Percentiles rank a stretch among this genome's conserved stretches.
Conservation (phyloP, 2,888 invertebrate genomes). For the Alloplasta piceator region DNA sequence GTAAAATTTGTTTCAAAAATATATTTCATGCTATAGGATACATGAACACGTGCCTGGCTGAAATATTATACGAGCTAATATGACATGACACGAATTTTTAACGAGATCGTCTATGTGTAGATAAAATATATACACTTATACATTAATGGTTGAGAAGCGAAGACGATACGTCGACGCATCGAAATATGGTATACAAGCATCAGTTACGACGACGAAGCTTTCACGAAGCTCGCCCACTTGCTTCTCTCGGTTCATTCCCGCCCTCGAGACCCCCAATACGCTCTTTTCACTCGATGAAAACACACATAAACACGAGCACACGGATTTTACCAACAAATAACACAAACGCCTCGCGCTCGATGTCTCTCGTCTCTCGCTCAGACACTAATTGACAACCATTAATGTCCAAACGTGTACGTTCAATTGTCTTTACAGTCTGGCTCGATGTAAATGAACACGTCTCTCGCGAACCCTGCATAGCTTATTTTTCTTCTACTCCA, state of each 20-base stretch:
- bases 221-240: constrained; percentile 31
- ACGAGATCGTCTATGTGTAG: constrained; percentile 4
- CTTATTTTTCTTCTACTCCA: too few relatives aligned
- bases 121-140: constrained; percentile 2
- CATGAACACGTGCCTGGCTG: constrained; percentile 17
- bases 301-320: background rate
- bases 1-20: too few relatives aligned
- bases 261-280: constrained; percentile 20
- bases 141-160: background rate
- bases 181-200: background rate
- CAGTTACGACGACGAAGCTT: constrained; percentile 25
- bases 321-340: constrained; percentile 42
- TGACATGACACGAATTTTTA: background rate
- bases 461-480: background rate
- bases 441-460: constrained; percentile 22
- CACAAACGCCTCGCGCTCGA: background rate
- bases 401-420: constrained; percentile 25
- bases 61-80: constrained; percentile 1
- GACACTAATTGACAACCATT: constrained; percentile 41
- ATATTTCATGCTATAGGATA: background rate
- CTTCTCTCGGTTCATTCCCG: constrained; percentile 10
- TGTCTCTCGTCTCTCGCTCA: constrained; percentile 10
- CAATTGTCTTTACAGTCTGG: constrained; percentile 30
- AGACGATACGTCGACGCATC: constrained; percentile 8
- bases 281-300: constrained; percentile 36